Evolutionary conservation across 1,140 invertebrate species (phyloP), one percentile per base, ranked within the genome.

Genomic region (Ephestia elutella): DNA sequence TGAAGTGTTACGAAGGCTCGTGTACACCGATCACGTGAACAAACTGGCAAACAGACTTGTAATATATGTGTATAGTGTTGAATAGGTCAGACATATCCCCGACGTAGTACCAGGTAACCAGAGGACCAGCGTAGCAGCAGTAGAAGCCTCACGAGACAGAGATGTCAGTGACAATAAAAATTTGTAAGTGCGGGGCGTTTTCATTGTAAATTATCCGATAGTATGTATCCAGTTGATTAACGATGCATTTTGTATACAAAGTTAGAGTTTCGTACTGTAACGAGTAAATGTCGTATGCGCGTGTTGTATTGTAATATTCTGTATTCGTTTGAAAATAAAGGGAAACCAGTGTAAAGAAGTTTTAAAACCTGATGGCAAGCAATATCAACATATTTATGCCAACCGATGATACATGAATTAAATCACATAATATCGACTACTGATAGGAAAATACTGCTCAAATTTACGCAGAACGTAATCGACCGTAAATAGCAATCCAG

Each of bases 1-100:
- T 96, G 56, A 91, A 93, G 78, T 95, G 94, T 86, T 91, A 92
- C 53, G 89, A 87, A 17, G 86, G 86, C n/a, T 80, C 79, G 10
- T 90, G 89, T 72, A 74, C 76, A 9, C 71, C 77, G 4, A 83
- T 73, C 38, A 82, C 76, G 77, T 86, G 80, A 83, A 78, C 65
- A n/a, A n/a, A 63, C 60, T 25, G 3, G 25, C 13, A 59, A 48
- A 51, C 56, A 57, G 25, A 57, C 63, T 63, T 87, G 82, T 87
- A 86, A 60, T 66, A 85, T 83, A 85, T 80, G 73, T 85, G 75
- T 75, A 85, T 79, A 87, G 75, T 73, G 71, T 72, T 75, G 60
- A 62, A 65, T 79, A 80, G 65, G 68, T n/a, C n/a, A n/a, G n/a
- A 86, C 82, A 87, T 87, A 86, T 87, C 85, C 75, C 50, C 67